Evolutionary conservation across 1,140 invertebrate species (phyloP).

Genomic region (Mya arenaria): DNA sequence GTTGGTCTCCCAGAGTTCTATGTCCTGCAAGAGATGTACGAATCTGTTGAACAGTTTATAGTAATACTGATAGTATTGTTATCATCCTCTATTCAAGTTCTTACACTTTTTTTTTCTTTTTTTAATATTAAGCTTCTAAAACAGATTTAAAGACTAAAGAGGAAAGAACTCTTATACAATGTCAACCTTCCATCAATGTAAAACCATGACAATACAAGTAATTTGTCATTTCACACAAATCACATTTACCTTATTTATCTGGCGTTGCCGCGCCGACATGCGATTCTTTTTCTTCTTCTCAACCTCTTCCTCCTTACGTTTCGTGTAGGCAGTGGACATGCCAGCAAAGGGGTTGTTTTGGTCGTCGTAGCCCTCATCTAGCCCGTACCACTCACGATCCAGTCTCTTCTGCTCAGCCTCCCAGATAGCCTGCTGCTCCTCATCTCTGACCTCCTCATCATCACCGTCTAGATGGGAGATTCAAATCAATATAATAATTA

Average conservation of each 20-base stretch:
- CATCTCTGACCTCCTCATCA: slow-evolving; percentile 74
- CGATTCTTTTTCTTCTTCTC: slow-evolving; percentile 94
- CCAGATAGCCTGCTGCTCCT: slow-evolving; percentile 88
- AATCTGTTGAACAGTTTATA: no score
- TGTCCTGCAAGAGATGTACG: slow-evolving; percentile 90
- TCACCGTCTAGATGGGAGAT: slow-evolving; percentile 44
- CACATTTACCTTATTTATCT: slow-evolving; percentile 89
- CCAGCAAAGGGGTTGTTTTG: slow-evolving; percentile 95
- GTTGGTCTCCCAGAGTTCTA: slow-evolving; percentile 99
- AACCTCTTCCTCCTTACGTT: slow-evolving; percentile 94
- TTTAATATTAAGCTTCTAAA: no score
- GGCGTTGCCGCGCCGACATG: slow-evolving; percentile 95
- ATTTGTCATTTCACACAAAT: no score
- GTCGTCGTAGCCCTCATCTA: slow-evolving; percentile 96
- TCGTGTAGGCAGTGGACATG: slow-evolving; percentile 94
- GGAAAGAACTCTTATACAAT: no score
- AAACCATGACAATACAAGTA: no score
- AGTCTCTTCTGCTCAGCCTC: slow-evolving; percentile 96
- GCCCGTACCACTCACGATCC: slow-evolving; percentile 98
- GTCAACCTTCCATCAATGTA: no score
- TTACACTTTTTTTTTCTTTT: no score
- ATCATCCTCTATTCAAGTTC: no score
- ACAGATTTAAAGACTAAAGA: no score
- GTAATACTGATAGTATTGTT: no score
- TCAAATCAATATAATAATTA: no score